Conservation (phyloP, 2,888 invertebrate species). For the Nycteola revayana region DNA sequence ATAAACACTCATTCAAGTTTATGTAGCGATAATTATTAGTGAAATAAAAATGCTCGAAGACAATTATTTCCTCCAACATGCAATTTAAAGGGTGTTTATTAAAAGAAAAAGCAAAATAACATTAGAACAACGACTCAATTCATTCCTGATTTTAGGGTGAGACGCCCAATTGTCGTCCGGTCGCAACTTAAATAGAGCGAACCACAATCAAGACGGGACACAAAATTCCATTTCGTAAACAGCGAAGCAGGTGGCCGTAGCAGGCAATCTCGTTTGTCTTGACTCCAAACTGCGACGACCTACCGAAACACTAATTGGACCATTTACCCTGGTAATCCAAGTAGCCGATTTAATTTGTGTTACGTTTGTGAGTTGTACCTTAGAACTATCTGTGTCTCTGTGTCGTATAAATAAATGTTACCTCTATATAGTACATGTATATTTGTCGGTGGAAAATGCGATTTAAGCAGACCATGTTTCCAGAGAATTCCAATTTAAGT, state of each 20-base stretch:
- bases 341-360: constrained; percentile 70
- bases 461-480: too few relatives aligned
- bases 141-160: constrained; percentile 30
- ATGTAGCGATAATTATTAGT: too few relatives aligned
- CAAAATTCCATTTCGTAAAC: constrained; percentile 52
- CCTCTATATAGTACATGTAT: too few relatives aligned
- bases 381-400: constrained; percentile 13
- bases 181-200: constrained; percentile 41
- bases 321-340: constrained; percentile 73
- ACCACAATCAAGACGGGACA: constrained; percentile 53
- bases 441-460: too few relatives aligned
- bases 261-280: constrained; percentile 72
- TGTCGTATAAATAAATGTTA: too few relatives aligned
- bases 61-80: too few relatives aligned
- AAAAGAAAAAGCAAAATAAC: constrained; percentile 1
- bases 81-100: too few relatives aligned
- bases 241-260: constrained; percentile 59
- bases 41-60: too few relatives aligned
- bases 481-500: too few relatives aligned
- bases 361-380: constrained; percentile 41
- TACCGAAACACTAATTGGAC: constrained; percentile 73
- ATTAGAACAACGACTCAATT: constrained; percentile 14
- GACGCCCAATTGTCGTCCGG: constrained; percentile 35
- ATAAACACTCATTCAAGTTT: too few relatives aligned
- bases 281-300: constrained; percentile 47